These are phyloP conservation scores for Tipula helvola DNA, from an alignment of 2,888 invertebrate genomes.

Conservation along the genomic window DNA sequence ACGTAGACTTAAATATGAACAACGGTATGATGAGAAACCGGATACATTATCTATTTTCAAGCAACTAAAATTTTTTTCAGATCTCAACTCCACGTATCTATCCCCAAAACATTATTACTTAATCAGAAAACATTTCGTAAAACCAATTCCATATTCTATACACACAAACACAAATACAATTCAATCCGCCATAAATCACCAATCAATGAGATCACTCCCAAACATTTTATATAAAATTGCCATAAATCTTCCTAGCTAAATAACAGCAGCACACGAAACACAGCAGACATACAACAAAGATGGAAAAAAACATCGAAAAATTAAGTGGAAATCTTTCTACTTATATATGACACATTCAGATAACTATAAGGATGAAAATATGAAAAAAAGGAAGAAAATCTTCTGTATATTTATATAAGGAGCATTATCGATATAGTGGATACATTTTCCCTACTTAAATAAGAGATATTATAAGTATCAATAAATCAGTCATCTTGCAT, in stretches of 20 bases:
- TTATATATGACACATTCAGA: not conserved
- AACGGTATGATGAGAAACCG: too few relatives aligned
- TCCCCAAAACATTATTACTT: too few relatives aligned
- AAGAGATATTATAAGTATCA: not conserved
- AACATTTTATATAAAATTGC: not conserved
- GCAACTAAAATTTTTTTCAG: too few relatives aligned
- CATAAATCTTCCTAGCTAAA: not conserved
- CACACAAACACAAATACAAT: not conserved
- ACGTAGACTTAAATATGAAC: too few relatives aligned
- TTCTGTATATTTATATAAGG: not conserved
- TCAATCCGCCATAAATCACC: not conserved
- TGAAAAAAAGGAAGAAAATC: not conserved
- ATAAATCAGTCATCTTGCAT: not conserved
- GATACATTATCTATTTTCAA: too few relatives aligned
- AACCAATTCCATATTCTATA: not conserved
- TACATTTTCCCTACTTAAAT: not conserved
- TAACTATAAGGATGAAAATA: not conserved
- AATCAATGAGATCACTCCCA: constrained; percentile 4
- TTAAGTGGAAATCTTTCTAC: not conserved
- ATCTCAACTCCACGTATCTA: too few relatives aligned
- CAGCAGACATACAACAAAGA: not conserved
- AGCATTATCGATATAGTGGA: not conserved
- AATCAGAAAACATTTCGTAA: not conserved
- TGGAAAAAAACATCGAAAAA: not conserved
- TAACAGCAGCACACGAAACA: not conserved